Conservation (phyloP, 1,140 invertebrate genomes). For the Goniozus legneri region DNA sequence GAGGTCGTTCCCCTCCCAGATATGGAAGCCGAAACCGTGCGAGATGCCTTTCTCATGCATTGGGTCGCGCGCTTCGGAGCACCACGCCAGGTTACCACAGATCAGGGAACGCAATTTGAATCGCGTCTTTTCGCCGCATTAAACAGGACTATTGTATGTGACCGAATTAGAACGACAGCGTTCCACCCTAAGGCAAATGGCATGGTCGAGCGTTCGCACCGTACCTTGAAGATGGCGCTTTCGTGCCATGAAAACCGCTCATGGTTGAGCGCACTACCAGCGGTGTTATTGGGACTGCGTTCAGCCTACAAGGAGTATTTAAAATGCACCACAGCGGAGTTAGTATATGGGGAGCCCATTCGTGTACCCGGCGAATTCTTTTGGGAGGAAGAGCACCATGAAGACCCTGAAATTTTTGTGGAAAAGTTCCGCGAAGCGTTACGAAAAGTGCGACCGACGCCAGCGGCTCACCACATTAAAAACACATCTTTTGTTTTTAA, state of each 20-base stretch:
- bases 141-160: not conserved
- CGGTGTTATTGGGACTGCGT: conserved; percentile 29
- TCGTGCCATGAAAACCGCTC: conserved; percentile 23
- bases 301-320: conserved; percentile 28
- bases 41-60: not conserved
- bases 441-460: conserved; percentile 13
- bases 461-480: conserved; percentile 14
- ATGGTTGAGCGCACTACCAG: conserved; percentile 34
- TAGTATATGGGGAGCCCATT: conserved; percentile 25
- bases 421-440: conserved; percentile 21
- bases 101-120: conserved; percentile 13
- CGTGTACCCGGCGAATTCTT: conserved; percentile 30
- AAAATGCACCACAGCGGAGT: conserved; percentile 20
- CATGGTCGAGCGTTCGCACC: conserved; percentile 35
- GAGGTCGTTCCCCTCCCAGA: not conserved
- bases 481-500: conserved; percentile 18
- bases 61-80: not conserved
- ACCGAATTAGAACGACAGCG: conserved; percentile 12
- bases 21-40: not conserved
- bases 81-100: not conserved
- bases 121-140: conserved; percentile 13
- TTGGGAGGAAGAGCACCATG: conserved; percentile 3
- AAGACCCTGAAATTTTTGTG: conserved; percentile 11
- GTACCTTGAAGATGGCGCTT: conserved; percentile 36
- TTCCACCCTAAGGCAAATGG: conserved; percentile 39